These are phyloP conservation scores for Osmerus eperlanus DNA, from an alignment of 2,113 vertebrate genomes.

Conservation along the genomic window DNA sequence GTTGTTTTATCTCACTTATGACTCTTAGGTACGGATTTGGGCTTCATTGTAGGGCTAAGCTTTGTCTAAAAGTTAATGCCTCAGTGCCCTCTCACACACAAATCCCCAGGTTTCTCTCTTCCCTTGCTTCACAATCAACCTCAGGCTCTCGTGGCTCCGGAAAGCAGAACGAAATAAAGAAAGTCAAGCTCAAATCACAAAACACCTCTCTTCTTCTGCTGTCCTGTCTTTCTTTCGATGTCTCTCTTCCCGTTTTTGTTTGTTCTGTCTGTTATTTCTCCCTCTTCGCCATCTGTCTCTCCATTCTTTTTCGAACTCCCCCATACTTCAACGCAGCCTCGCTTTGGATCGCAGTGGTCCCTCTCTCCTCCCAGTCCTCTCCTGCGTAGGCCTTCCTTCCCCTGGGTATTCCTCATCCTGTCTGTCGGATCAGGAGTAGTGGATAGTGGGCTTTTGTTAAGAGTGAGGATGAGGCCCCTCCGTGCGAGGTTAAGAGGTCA, in stretches of 20 bases:
- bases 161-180: conserved; percentile 40
- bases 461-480: no score
- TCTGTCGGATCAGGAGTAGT: no score
- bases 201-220: conserved; percentile 1
- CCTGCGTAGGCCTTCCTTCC: background rate
- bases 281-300: background rate
- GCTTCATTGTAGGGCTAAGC: conserved; percentile 58
- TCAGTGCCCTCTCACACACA: conserved; percentile 48
- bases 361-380: background rate
- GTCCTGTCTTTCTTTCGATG: background rate
- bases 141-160: conserved; percentile 32
- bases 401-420: no score
- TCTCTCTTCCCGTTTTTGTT: background rate
- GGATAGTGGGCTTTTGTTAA: no score
- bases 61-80: conserved; percentile 57
- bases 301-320: conserved; percentile 15
- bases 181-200: conserved; percentile 12
- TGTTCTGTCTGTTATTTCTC: background rate
- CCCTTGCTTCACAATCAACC: conserved; percentile 39
- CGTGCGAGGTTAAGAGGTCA: no score
- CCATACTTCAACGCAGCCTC: conserved; percentile 2
- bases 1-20: conserved; percentile 40
- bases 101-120: conserved; percentile 40
- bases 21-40: conserved; percentile 53
- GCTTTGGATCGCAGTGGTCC: background rate